phyloP scores from a whole-genome alignment of 2,797 vertebrate genomes.

The Sciurus vulgaris region DNA sequence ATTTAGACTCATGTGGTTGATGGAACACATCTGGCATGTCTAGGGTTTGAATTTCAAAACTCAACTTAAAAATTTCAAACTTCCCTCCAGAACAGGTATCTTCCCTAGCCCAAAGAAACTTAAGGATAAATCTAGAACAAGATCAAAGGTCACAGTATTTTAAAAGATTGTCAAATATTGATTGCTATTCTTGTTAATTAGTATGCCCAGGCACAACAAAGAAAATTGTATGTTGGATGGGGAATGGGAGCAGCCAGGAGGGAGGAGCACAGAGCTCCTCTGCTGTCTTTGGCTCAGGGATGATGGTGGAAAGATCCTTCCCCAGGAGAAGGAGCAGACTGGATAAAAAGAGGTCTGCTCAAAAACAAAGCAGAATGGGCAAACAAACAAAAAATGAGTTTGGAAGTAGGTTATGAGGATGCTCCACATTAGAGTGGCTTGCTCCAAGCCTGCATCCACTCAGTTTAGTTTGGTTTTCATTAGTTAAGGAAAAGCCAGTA shows the following conservation, averaged over 20 bases:
- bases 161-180: not conserved
- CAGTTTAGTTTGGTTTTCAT: not conserved
- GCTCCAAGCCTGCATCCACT: not conserved
- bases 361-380: not conserved
- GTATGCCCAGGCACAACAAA: no score
- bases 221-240: not conserved
- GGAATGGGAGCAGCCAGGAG: rapidly evolving
- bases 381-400: no score
- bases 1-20: not conserved
- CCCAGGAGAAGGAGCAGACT: rapidly evolving
- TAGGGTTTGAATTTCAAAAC: conserved; percentile 42
- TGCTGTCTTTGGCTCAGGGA: not conserved
- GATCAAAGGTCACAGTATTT: not conserved
- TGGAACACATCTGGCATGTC: rapidly evolving
- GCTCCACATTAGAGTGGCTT: not conserved
- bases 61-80: not conserved
- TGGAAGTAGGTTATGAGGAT: not conserved
- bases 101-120: not conserved
- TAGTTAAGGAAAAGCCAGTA: not conserved
- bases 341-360: not conserved
- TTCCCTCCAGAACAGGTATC: not conserved
- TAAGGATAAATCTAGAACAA: not conserved
- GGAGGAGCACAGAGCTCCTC: no score
- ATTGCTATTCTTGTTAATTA: not conserved
- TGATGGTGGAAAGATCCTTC: not conserved